Percentiles rank a stretch among this genome's conserved stretches.
These are phyloP conservation scores for Hippocampus kuda DNA, from an alignment of 2,797 vertebrate genomes.

Conservation along the genomic window DNA sequence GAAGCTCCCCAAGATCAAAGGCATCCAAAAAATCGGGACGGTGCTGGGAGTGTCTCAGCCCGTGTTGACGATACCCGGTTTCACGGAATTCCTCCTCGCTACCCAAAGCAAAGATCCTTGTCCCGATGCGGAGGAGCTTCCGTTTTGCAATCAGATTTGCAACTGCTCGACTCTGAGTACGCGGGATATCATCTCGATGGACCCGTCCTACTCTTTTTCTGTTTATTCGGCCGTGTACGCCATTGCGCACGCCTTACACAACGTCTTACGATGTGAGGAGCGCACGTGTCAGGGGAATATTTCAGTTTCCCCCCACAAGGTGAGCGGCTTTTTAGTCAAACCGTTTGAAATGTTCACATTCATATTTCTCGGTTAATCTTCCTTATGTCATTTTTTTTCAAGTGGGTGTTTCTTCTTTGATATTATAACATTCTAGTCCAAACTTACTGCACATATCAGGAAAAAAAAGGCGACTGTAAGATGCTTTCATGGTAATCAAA, in stretches of 20 bases:
- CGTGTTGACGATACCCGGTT: slow-evolving; percentile 44
- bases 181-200: slow-evolving; percentile 10
- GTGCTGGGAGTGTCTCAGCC: slow-evolving; percentile 68
- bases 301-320: slow-evolving; percentile 69
- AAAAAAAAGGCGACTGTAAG: not conserved
- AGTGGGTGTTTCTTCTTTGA: not conserved
- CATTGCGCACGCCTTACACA: slow-evolving; percentile 71
- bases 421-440: not conserved
- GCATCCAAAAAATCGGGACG: slow-evolving; percentile 61
- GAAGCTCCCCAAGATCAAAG: slow-evolving; percentile 33
- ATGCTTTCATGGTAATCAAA: not conserved
- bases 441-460: not conserved
- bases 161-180: slow-evolving; percentile 31
- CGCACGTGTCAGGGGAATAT: slow-evolving; percentile 50
- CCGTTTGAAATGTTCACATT: not conserved
- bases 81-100: slow-evolving; percentile 56
- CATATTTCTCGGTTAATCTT: not conserved
- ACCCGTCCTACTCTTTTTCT: slow-evolving; percentile 57
- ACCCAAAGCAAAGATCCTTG: not conserved
- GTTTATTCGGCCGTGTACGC: slow-evolving; percentile 70
- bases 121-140: not conserved
- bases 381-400: not conserved
- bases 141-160: slow-evolving; percentile 60
- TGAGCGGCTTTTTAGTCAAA: slow-evolving; percentile 41
- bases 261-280: slow-evolving; percentile 58